Conservation (phyloP, 2,113 vertebrate species). For the Cheilinus undulatus region DNA sequence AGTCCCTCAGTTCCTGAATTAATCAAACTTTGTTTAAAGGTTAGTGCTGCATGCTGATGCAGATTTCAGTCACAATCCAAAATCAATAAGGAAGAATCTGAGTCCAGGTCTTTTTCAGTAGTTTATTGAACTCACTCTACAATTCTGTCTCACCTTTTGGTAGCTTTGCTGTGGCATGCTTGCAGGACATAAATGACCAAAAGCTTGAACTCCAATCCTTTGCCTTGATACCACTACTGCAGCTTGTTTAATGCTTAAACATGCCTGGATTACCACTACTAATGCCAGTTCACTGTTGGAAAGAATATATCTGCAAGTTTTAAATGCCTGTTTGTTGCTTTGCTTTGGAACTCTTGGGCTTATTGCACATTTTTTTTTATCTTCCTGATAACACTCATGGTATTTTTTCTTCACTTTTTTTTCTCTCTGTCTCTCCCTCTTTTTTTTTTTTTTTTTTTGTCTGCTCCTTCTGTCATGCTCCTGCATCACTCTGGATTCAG, state of each 20-base stretch:
- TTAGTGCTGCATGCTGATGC: too few relatives aligned
- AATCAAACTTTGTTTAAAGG: too few relatives aligned
- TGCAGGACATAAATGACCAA: conserved; percentile 28
- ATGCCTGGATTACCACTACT: background rate
- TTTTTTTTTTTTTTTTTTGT: conserved; percentile 19
- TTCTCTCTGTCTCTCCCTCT: conserved; percentile 17
- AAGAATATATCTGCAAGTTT: background rate
- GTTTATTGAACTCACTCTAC: background rate
- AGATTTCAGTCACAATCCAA: too few relatives aligned
- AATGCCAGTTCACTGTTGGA: background rate
- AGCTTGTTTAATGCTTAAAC: background rate
- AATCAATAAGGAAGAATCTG: background rate
- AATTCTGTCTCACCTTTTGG: background rate
- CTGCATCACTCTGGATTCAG: conserved; percentile 75
- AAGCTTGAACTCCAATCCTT: conserved; percentile 10
- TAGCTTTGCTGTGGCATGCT: conserved; percentile 34
- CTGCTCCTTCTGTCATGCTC: conserved; percentile 16
- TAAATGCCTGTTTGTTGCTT: background rate
- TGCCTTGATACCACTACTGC: background rate
- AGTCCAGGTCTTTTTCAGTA: background rate
- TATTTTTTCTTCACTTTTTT: background rate
- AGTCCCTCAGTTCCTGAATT: too few relatives aligned
- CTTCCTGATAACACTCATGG: background rate
- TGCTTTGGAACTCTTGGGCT: conserved; percentile 2
- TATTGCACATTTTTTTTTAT: conserved; percentile 23